Percentiles rank a stretch among this genome's conserved stretches.
Conservation (phyloP, 1,140 invertebrate genomes). For the Lepidurus couesii region DNA sequence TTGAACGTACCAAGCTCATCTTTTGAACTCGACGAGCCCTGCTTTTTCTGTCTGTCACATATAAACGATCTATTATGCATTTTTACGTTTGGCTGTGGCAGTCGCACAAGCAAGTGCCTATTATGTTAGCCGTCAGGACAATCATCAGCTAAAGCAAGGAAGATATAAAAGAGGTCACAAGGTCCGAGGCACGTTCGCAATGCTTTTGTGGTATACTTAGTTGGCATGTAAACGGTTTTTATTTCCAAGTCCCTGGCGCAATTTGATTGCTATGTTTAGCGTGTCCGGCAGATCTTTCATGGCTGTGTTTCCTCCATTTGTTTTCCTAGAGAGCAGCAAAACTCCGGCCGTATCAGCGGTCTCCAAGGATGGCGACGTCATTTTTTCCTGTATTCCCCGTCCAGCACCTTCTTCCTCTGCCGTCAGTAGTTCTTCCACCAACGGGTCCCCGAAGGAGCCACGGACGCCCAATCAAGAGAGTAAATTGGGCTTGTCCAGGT, state of each 20-base stretch:
- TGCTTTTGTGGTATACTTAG: background rate
- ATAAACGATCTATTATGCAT: background rate
- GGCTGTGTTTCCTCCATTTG: background rate
- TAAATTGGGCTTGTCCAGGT: constrained; percentile 18
- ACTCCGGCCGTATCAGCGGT: background rate
- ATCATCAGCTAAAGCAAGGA: background rate
- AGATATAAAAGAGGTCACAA: background rate
- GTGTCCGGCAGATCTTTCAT: background rate
- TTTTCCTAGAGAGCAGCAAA: background rate
- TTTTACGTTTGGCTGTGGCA: background rate
- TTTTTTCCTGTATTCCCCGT: constrained; percentile 19
- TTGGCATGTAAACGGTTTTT: background rate
- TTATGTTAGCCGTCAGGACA: background rate
- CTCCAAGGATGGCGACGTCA: constrained; percentile 12
- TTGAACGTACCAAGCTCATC: background rate
- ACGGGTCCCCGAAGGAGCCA: constrained; percentile 16
- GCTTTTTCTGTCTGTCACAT: background rate
- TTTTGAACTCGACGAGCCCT: background rate
- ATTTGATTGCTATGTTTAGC: background rate
- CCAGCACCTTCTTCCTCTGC: background rate
- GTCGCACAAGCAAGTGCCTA: background rate
- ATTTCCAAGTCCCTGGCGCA: background rate
- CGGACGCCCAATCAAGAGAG: constrained; percentile 17
- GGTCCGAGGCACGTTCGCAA: background rate
- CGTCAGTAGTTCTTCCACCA: background rate